A percentile compares a stretch with the other conserved stretches of the same genome.
Conservation (phyloP, 2,113 vertebrate genomes). For the Nesogale talazaci region DNA sequence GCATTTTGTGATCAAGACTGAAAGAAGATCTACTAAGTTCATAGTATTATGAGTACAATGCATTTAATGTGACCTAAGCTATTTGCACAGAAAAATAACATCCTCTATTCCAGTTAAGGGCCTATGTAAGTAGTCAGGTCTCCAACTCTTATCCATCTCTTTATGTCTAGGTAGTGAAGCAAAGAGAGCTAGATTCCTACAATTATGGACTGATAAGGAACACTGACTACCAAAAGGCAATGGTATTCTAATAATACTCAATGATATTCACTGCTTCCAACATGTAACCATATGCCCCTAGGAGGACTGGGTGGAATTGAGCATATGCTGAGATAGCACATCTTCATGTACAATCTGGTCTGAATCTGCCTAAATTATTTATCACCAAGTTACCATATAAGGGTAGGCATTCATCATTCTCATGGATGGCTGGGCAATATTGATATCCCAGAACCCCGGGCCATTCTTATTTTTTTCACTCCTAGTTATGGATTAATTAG, state of each 20-base stretch:
- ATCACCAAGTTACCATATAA: not conserved
- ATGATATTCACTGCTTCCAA: constrained; percentile 25
- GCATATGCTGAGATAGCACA: not conserved
- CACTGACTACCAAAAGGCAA: constrained; percentile 64
- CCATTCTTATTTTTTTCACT: not conserved
- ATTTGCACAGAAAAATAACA: constrained; percentile 67
- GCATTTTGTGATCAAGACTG: constrained; percentile 60
- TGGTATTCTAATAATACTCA: constrained; percentile 33
- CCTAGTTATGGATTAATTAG: not conserved
- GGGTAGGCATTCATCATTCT: not conserved
- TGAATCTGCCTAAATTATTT: constrained; percentile 6
- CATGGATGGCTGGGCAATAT: not conserved
- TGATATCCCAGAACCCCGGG: no score
- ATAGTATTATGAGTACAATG: constrained; percentile 59
- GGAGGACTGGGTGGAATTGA: not conserved
- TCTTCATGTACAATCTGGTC: not conserved
- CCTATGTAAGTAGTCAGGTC: constrained; percentile 63
- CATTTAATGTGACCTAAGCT: constrained; percentile 73
- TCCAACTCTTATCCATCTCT: constrained; percentile 69
- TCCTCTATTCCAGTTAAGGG: constrained; percentile 73
- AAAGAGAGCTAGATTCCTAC: constrained; percentile 30
- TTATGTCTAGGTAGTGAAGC: constrained; percentile 74
- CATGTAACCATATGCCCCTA: not conserved
- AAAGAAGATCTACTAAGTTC: constrained; percentile 68
- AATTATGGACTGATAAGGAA: constrained; percentile 59